These are phyloP conservation scores for Hypsopygia costalis DNA, from an alignment of 2,888 invertebrate genomes.

Conservation along the genomic window DNA sequence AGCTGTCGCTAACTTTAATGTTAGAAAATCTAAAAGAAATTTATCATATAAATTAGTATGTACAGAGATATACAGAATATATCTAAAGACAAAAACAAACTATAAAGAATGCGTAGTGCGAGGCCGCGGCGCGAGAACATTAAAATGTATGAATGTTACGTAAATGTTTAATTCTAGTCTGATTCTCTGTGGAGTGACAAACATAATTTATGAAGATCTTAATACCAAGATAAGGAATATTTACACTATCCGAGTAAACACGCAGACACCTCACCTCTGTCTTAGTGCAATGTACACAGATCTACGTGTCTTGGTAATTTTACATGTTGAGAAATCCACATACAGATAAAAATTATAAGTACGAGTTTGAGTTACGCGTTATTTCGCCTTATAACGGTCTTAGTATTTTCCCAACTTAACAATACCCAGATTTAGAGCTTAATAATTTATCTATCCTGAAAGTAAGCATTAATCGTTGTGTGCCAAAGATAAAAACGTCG, in stretches of 20 bases:
- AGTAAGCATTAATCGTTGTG: not conserved
- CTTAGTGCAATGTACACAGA: conserved; percentile 71
- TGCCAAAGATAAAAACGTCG: not conserved
- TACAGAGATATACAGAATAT: no score
- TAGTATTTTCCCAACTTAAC: conserved; percentile 29
- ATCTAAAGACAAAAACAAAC: not conserved
- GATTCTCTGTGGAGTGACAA: conserved; percentile 71
- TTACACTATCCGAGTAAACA: conserved; percentile 72
- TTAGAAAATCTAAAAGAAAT: no score
- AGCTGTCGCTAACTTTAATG: no score
- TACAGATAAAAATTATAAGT: conserved; percentile 66
- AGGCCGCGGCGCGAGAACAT: not conserved
- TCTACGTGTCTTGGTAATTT: conserved; percentile 70
- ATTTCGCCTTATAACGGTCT: conserved; percentile 39
- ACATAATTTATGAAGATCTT: conserved; percentile 80
- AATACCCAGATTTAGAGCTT: not conserved
- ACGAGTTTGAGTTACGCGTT: conserved; percentile 45
- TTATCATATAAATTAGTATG: no score
- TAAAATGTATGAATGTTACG: conserved; percentile 31
- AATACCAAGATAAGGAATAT: conserved; percentile 75
- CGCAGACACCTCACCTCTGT: conserved; percentile 66
- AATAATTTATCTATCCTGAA: conserved; percentile 13
- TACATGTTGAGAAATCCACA: conserved; percentile 68
- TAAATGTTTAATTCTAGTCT: conserved; percentile 44
- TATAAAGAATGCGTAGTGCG: not conserved